A percentile compares a stretch with the other conserved stretches of the same genome.
These are phyloP conservation scores for Pelecanoides urinatrix DNA, from an alignment of 2,113 vertebrate species.

Conservation along the genomic window DNA sequence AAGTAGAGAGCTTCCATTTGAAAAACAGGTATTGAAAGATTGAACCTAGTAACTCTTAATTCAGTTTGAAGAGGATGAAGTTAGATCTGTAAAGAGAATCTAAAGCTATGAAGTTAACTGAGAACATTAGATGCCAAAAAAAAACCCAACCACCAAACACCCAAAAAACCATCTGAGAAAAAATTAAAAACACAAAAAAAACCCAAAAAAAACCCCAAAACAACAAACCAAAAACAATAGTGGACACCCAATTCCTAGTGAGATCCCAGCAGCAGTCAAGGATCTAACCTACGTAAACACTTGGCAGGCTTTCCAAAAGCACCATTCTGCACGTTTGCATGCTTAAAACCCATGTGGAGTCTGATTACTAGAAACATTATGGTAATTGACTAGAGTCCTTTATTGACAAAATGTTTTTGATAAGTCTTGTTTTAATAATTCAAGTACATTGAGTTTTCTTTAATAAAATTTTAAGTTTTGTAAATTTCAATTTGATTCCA, in stretches of 20 bases:
- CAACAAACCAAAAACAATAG: not conserved
- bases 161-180: rapidly evolving
- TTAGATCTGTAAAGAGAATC: not conserved
- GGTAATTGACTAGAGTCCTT: not conserved
- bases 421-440: not conserved
- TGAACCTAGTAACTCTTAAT: not conserved
- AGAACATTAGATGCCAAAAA: not conserved
- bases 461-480: not conserved
- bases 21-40: not conserved
- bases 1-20: not conserved
- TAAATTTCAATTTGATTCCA: not conserved
- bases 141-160: rapidly evolving
- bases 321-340: not conserved
- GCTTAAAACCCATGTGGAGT: not conserved
- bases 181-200: too few species aligned
- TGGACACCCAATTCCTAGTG: not conserved
- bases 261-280: not conserved
- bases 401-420: not conserved
- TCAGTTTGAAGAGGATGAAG: not conserved
- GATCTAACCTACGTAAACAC: not conserved
- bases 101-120: not conserved
- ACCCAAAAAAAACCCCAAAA: too few species aligned
- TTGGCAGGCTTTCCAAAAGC: not conserved
- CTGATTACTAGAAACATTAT: not conserved
- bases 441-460: not conserved